Percentiles rank a stretch among this genome's conserved stretches.
These are phyloP conservation scores for Acrossocheilus fasciatus DNA, from an alignment of 2,797 vertebrate species.

Conservation along the genomic window DNA sequence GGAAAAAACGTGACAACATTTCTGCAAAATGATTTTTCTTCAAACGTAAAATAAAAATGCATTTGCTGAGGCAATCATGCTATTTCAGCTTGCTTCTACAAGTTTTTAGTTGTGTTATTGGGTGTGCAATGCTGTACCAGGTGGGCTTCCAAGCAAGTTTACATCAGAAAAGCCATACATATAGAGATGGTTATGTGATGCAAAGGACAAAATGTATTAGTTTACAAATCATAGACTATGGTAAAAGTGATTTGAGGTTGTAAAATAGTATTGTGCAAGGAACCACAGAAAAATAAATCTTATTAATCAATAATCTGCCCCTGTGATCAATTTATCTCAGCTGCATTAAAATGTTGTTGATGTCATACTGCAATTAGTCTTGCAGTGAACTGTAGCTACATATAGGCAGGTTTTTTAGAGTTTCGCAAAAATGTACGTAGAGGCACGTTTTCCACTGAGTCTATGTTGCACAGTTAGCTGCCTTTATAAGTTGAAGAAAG, in stretches of 20 bases:
- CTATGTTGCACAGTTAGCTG: background rate
- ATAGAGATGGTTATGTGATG: background rate
- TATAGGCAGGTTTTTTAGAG: background rate
- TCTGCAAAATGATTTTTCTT: background rate
- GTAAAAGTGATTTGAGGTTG: background rate
- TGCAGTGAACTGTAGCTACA: background rate
- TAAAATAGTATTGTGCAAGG: background rate
- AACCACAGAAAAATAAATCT: background rate
- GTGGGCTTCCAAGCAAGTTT: constrained; percentile 4
- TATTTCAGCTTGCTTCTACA: background rate
- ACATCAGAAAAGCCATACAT: constrained; percentile 2
- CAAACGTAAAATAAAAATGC: background rate
- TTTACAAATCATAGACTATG: background rate
- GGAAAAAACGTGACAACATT: background rate
- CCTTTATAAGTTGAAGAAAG: constrained; percentile 13
- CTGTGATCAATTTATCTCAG: background rate
- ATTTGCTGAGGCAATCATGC: background rate
- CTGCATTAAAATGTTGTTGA: background rate
- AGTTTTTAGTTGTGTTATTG: background rate
- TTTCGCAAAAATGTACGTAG: background rate
- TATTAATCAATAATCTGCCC: no score
- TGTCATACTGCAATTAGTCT: background rate
- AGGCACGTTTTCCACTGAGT: background rate
- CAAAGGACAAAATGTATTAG: background rate
- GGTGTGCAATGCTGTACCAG: background rate